Evolutionary conservation across 2,797 vertebrate genomes (phyloP).

Genomic region (Acrossocheilus fasciatus): DNA sequence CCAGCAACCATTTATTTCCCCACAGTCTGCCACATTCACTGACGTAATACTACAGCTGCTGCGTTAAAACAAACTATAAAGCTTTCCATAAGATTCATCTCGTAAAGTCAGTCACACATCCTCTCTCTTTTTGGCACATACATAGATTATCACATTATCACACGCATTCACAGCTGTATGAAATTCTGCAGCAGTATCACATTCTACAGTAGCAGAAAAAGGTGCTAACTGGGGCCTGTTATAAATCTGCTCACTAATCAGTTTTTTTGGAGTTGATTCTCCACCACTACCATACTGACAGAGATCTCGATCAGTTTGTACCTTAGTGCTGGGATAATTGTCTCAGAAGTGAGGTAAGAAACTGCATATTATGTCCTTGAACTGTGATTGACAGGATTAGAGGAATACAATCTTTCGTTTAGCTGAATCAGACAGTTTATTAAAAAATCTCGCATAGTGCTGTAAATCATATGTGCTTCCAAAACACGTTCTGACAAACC

Average conservation of each 20-base stretch:
- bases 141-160: neutral
- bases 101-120: neutral
- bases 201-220: neutral
- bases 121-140: neutral
- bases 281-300: neutral
- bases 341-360: neutral
- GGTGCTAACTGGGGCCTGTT: neutral
- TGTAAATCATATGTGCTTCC: slow-evolving; percentile 21
- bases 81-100: neutral
- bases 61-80: neutral
- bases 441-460: neutral
- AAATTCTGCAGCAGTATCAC: neutral
- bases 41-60: neutral
- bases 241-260: neutral
- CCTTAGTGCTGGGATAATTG: neutral
- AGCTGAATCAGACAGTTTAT: slow-evolving; percentile 25
- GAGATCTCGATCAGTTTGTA: neutral
- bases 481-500: slow-evolving; percentile 18
- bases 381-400: slow-evolving; percentile 2
- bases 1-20: neutral
- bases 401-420: neutral
- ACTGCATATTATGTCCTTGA: neutral
- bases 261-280: neutral
- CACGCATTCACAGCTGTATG: neutral
- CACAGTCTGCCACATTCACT: neutral